Evolutionary conservation across 2,797 vertebrate species (phyloP), one percentile per base, ranked within the genome.

Genomic region (Phoeniculus purpureus): DNA sequence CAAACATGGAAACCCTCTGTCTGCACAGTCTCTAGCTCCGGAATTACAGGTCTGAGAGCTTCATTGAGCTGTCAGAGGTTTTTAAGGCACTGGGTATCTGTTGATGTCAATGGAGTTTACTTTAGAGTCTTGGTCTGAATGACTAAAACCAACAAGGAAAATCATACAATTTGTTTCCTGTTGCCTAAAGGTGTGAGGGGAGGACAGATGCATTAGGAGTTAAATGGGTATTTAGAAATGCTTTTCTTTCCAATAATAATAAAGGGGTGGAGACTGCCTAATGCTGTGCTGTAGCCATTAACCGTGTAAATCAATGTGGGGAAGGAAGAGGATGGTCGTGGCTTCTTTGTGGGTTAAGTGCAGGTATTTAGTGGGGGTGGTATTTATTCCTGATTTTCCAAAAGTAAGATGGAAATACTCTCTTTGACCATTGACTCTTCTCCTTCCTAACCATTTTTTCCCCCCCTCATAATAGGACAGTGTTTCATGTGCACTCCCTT

Each of bases 41-140:
- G 75, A 92, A 77, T 90, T 76, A 59, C 86, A 89, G 89, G 75
- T 86, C 61, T 66, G 81, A 79, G 93, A 68, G 34, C 62, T 77
- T 61, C 50, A 6, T 17, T 43, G 56, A n/a, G 1, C 32, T n/a
- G 22, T n/a, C 67, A 66, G 0, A 75, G 55, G 31, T 26, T 85
- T 71, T 65, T 25, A 20, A 93, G 81, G 37, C 87, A 34, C 52
- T 25, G 47, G 40, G 11, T 51, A 15, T 59, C 45, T 81, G 47
- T 20, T 68, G 56, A 25, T 89, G 90, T 80, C 61, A 16, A 6
- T 74, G 72, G 48, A 56, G 50, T 76, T 92, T 51, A 5, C 52
- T 84, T 58, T 10, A 40, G 66, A 88, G 54, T 51, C 51, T 56
- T 20, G 54, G 52, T 45, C 10, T 8, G 29, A 76, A 32, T 73